Base-by-base conservation (phyloP, 92 coral and sea anemone species). In the Epizoanthus rinbou region DNA sequence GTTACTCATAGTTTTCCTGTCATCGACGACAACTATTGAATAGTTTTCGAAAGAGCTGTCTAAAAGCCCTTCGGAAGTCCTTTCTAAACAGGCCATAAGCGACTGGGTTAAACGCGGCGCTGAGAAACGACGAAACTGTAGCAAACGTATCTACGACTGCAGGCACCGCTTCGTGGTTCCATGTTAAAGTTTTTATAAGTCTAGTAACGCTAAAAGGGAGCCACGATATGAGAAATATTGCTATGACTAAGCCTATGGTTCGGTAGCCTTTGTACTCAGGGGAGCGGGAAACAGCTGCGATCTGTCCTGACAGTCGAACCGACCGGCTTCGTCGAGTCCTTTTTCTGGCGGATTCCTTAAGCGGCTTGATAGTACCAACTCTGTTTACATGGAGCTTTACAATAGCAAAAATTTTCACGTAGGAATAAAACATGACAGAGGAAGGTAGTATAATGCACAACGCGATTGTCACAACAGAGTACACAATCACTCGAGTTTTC, bases 141-240 rank as follows among this genome's bases (percentile, higher is more conserved):
- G 93, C 88, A 33, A 90, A 90, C 1, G 93, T 90, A 65, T 90
- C 91, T 8, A 31, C 87, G 4, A 25, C 72, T 2, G 93, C 88
- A 33, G 93, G 86, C 7, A 90, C 85, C 0, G 70, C 79, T 47
- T 87, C 88, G 68, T 90, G 91, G 22, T 90, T 63, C 93, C 93
- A 90, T 16, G 86, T 68, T 0, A 90, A 28, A 9, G 87, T 80
- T 76, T 87, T 90, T 11, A 80, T 63, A 56, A 90, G 91, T 45
- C 91, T 83, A 1, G 83, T 79, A 9, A 87, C 91, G 64, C 93
- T 83, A 68, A 90, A 90, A 22, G 93, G 93, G 3, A 87, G 76
- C 93, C 93, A 90, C 13, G 93, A 90, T 25, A 90, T 65, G 54
- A 90, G 90, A 57, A 87, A 90, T 10, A 90, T 54, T 11, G 80